phyloP scores from a whole-genome alignment of 2,797 vertebrate species.

The Parambassis ranga region DNA sequence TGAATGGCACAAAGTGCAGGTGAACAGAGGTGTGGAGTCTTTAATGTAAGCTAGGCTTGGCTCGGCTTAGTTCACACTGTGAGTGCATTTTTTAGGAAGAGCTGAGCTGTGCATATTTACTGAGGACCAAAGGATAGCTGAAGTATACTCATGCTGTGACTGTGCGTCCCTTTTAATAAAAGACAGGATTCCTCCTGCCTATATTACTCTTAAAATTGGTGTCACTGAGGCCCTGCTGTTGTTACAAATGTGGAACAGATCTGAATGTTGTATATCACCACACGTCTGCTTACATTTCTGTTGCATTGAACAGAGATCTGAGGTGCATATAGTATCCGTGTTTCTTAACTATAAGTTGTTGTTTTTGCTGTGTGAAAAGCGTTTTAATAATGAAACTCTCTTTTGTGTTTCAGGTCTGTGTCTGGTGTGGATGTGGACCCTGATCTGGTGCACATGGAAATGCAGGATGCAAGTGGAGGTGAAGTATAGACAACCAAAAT shows the following conservation, averaged over 20 bases:
- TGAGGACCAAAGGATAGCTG: not conserved
- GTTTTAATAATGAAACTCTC: not conserved
- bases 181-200: no score
- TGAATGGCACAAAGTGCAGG: constrained; percentile 4
- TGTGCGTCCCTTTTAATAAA: not conserved
- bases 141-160: not conserved
- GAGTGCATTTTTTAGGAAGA: not conserved
- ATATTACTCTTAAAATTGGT: no score
- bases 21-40: not conserved
- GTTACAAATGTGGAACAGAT: no score
- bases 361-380: not conserved
- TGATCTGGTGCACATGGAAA: constrained; percentile 94
- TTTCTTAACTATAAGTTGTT: no score
- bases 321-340: no score
- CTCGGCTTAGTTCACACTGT: not conserved
- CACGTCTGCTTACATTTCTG: no score
- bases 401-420: constrained; percentile 85
- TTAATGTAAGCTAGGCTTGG: not conserved
- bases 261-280: no score
- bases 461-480: constrained; percentile 93
- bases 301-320: no score
- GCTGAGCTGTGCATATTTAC: not conserved
- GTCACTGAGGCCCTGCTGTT: no score
- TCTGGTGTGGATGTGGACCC: constrained; percentile 87
- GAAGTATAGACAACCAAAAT: no score